Percentiles rank a stretch among this genome's conserved stretches.
phyloP scores from a whole-genome alignment of 2,888 invertebrate genomes.

The Odontothrips loti region DNA sequence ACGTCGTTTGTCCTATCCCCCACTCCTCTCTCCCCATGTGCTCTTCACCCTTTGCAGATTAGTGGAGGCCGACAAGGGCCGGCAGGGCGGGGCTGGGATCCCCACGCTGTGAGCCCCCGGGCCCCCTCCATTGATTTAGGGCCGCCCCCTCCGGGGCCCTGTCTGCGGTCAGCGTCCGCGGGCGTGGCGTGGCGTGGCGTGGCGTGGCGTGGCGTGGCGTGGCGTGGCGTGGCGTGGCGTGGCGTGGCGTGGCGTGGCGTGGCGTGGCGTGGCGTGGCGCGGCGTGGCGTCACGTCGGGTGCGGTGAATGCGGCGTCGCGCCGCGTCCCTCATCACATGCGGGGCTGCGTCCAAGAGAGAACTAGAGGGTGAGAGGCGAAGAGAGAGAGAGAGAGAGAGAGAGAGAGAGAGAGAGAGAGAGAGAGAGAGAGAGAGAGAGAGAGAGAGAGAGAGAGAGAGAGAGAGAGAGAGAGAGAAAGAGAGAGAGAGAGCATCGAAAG shows the following conservation, averaged over 20 bases:
- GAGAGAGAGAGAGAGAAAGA: background rate
- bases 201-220: background rate
- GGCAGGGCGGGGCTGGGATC: background rate
- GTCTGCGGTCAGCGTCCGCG: background rate
- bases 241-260: background rate
- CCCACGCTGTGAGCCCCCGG: background rate
- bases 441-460: background rate
- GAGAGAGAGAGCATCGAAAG: no score
- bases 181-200: background rate
- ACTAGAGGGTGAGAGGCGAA: background rate
- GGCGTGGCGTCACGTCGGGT: no score
- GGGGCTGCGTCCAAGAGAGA: background rate
- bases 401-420: background rate
- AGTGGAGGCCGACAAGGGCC: no score
- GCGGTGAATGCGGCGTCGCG: background rate
- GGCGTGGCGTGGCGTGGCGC: no score
- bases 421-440: constrained; percentile 1
- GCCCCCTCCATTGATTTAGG: background rate
- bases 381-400: background rate
- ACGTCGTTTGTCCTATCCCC: no score
- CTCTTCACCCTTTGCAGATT: no score
- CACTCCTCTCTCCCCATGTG: no score
- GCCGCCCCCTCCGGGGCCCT: background rate
- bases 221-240: no score
- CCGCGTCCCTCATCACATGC: background rate